phyloP scores from a whole-genome alignment of 2,797 vertebrate genomes.

The Okamejei kenojei region DNA sequence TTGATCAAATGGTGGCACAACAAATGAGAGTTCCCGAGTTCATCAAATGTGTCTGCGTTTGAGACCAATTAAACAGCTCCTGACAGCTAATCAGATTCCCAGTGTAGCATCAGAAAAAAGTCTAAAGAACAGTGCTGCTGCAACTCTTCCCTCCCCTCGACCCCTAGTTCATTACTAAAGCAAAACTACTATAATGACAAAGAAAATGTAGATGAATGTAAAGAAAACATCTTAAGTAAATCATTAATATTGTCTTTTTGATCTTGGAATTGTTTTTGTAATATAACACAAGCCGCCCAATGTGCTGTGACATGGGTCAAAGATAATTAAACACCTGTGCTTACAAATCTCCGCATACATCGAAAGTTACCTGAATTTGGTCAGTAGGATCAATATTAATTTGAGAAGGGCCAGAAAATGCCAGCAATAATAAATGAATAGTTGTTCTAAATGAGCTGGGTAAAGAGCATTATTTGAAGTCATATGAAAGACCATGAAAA shows the following conservation, averaged over 20 bases:
- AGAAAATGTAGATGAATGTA: neutral
- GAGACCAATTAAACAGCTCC: neutral
- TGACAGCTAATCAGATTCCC: neutral
- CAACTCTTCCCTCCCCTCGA: neutral
- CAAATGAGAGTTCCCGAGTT: neutral
- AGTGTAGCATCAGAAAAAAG: neutral
- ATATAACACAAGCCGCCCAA: neutral
- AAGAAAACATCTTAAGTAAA: neutral
- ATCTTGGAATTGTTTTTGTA: neutral
- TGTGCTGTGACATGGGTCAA: neutral
- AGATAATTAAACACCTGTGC: neutral
- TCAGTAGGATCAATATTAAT: neutral
- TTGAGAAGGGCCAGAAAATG: neutral
- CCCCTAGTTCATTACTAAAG: neutral
- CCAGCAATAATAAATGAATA: neutral
- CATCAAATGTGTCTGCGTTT: neutral
- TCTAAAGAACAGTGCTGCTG: neutral
- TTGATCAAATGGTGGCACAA: neutral
- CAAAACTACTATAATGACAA: neutral
- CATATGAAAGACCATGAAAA: neutral
- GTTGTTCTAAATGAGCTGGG: neutral
- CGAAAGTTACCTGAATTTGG: neutral
- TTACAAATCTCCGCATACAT: neutral
- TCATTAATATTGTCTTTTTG: neutral
- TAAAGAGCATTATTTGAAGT: neutral